These are phyloP conservation scores for Ahaetulla prasina DNA, from an alignment of 2,113 vertebrate genomes.

Conservation along the genomic window DNA sequence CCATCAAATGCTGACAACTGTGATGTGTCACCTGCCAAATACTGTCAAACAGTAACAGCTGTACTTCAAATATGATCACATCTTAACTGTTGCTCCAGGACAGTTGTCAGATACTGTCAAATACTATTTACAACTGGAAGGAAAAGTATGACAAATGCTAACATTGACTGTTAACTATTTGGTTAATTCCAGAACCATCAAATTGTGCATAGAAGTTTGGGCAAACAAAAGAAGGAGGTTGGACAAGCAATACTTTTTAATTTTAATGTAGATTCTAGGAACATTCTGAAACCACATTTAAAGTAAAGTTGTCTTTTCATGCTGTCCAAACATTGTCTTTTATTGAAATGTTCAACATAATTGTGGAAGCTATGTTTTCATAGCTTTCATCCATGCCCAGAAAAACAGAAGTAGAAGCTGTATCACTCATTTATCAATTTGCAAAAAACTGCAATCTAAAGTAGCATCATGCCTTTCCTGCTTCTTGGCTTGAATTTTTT, in stretches of 20 bases:
- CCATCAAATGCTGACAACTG: not conserved
- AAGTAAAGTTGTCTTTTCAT: not conserved
- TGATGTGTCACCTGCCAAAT: not conserved
- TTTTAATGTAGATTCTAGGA: not conserved
- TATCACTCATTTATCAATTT: not conserved
- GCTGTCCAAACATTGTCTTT: not conserved
- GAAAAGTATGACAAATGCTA: not conserved
- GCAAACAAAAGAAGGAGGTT: not conserved
- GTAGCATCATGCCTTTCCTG: not conserved
- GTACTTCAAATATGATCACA: not conserved
- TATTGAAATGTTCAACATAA: not conserved
- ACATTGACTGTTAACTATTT: not conserved
- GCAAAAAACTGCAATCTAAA: too few relatives aligned
- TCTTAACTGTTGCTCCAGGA: not conserved
- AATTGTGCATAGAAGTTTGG: not conserved
- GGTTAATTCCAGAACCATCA: not conserved
- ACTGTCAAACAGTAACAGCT: not conserved
- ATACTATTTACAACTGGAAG: not conserved
- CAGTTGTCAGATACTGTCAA: not conserved
- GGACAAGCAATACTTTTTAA: not conserved
- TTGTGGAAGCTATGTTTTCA: not conserved
- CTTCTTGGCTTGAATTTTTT: not conserved
- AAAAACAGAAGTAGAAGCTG: not conserved
- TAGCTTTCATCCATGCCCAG: not conserved
- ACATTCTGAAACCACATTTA: not conserved